phyloP scores from a whole-genome alignment of 2,888 invertebrate genomes.

The Dryococelus australis region DNA sequence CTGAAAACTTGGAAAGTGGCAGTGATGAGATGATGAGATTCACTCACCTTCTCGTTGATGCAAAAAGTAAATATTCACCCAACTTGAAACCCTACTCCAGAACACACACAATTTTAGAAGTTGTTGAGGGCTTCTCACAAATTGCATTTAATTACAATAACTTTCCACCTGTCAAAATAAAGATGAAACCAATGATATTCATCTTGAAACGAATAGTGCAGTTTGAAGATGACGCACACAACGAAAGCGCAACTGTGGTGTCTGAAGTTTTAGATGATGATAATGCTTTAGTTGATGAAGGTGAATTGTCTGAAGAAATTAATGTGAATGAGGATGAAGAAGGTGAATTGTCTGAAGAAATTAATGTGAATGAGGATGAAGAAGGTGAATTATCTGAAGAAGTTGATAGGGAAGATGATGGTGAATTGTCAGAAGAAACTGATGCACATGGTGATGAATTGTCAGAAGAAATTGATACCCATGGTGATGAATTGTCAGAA shows the following conservation, averaged over 20 bases:
- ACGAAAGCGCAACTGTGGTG: slow-evolving; percentile 56
- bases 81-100: slow-evolving; percentile 74
- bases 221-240: not conserved
- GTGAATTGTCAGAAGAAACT: slow-evolving; percentile 11
- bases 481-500: slow-evolving; percentile 28
- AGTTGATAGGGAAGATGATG: slow-evolving; percentile 13
- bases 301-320: not conserved
- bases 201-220: slow-evolving; percentile 73
- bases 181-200: slow-evolving; percentile 82
- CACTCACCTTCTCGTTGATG: slow-evolving; percentile 82
- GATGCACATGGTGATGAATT: slow-evolving; percentile 33
- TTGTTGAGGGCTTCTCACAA: slow-evolving; percentile 83
- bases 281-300: not conserved
- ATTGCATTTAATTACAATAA: slow-evolving; percentile 80
- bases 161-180: slow-evolving; percentile 79
- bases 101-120: slow-evolving; percentile 78
- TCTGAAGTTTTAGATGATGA: not conserved
- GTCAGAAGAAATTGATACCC: slow-evolving; percentile 24
- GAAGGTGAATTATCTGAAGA: slow-evolving; percentile 17
- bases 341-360: not conserved
- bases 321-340: not conserved
- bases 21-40: slow-evolving; percentile 72
- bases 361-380: slow-evolving; percentile 20
- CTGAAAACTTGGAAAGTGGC: slow-evolving; percentile 73
- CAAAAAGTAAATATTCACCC: slow-evolving; percentile 80